Evolutionary conservation across 2,888 invertebrate genomes (phyloP).

Genomic region (Opisthograptis luteolata): DNA sequence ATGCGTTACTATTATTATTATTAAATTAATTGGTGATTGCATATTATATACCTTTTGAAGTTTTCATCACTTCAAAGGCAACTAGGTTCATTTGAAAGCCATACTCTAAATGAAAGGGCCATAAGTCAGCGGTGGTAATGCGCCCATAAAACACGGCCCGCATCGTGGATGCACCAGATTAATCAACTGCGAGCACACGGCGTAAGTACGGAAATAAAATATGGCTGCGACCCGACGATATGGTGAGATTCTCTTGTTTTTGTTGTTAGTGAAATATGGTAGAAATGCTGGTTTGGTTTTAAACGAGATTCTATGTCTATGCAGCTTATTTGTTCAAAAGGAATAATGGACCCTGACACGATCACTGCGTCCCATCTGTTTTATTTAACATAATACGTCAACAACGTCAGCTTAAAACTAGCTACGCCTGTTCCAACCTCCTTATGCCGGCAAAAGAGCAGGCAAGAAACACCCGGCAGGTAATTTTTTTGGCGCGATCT

Average conservation of each 20-base stretch:
- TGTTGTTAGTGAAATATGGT: slow-evolving; percentile 21
- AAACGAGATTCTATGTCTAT: slow-evolving; percentile 28
- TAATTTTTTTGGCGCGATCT: no score
- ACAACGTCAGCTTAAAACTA: no score
- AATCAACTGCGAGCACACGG: slow-evolving; percentile 41
- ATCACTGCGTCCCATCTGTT: no score
- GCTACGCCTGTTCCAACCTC: no score
- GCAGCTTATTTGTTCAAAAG: slow-evolving; percentile 1
- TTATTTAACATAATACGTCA: no score
- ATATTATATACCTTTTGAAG: neutral
- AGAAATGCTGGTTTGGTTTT: slow-evolving; percentile 17
- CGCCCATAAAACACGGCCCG: slow-evolving; percentile 44
- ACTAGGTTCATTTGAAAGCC: neutral
- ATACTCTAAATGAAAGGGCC: slow-evolving; percentile 24
- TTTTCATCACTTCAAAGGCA: neutral
- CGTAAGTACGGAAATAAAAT: slow-evolving; percentile 32
- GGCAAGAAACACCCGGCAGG: no score
- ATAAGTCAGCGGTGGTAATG: slow-evolving; percentile 46
- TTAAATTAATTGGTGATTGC: no score
- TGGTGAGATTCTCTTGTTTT: slow-evolving; percentile 28
- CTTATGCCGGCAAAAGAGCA: no score
- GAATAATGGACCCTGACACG: no score
- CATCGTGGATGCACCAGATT: slow-evolving; percentile 44
- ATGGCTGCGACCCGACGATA: slow-evolving; percentile 28
- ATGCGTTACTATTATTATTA: no score